A percentile compares a stretch with the other conserved stretches of the same genome.
Evolutionary conservation across 2,888 invertebrate species (phyloP).

Genomic region (Aspidapion aeneum): DNA sequence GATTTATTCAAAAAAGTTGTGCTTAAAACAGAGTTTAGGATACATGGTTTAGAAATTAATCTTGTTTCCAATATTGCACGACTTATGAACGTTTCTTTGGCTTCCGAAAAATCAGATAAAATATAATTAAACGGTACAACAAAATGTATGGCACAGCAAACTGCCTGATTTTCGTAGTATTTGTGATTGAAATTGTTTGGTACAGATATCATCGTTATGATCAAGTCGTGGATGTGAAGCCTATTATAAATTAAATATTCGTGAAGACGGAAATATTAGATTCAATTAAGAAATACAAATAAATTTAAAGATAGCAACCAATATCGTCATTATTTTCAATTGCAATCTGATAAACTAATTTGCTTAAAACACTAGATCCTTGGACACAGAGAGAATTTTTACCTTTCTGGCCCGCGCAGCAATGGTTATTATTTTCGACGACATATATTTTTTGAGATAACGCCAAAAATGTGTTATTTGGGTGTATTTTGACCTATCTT

Average conservation of each 20-base stretch:
- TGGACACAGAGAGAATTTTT: no score
- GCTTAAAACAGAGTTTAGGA: not conserved
- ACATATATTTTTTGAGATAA: no score
- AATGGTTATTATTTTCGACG: no score
- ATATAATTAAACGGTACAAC: constrained; percentile 31
- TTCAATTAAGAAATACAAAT: no score
- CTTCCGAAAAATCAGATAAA: constrained; percentile 20
- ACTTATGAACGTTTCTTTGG: constrained; percentile 26
- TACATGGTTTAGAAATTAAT: constrained; percentile 29
- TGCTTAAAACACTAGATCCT: no score
- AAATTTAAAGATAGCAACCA: no score
- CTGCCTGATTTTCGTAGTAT: not conserved
- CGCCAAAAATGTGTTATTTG: no score
- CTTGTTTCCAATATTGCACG: constrained; percentile 29
- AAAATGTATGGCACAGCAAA: constrained; percentile 4
- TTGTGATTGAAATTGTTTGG: not conserved
- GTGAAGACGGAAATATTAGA: no score
- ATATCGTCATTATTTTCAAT: no score
- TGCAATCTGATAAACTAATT: no score
- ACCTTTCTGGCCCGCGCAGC: no score
- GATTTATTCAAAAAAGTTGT: constrained; percentile 33
- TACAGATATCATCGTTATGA: not conserved
- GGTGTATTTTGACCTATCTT: no score
- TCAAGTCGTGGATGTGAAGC: not conserved
- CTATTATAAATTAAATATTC: not conserved